Evolutionary conservation across 2,113 vertebrate species (phyloP), one percentile per base, ranked within the genome.

Genomic region (Festucalex cinctus): DNA sequence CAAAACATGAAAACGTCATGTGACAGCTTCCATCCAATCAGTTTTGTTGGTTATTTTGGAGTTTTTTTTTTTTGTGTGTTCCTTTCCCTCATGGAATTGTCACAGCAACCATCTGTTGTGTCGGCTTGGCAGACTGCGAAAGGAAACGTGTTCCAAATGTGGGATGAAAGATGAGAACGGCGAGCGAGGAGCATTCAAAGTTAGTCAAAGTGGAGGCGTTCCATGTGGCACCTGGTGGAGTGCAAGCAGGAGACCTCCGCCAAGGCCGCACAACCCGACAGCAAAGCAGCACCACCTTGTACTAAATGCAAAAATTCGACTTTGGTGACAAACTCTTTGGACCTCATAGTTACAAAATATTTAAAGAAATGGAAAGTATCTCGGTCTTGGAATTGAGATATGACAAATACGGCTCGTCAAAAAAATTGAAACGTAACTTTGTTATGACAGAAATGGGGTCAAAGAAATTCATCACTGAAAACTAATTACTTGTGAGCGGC

Each of bases 21-120:
- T 57, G 54, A 57, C 54, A 19, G 26, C 14, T 14, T 32, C 3
- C 26, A 57, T 17, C 54, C 54, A 57, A 28, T 57, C 54, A 32
- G 54, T 8, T 46, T 57, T 8, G 1, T 16, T 32, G 13, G 20
- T 20, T 51, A 51, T 51, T 51, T 51, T 51, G n/a, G 48, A 51
- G 48, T 5, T 1, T 6, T 9, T 46, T 14, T 12, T 26, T 32
- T 28, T 56, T 19, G 26, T 32, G 16, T 57, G 28, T 32, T 32
- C 28, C 26, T 57, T 35, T 32, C 54, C 54, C 54, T 57, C 28
- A 32, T 57, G 54, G 26, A 57, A 32, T 57, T 57, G 54, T 57
- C 54, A 57, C 54, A 57, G 54, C 54, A 57, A 57, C 54, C 54
- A 57, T 57, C 54, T 57, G 54, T 57, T 57, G 26, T 57, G 54